A percentile compares a stretch with the other conserved stretches of the same genome.
Evolutionary conservation across 2,888 invertebrate species (phyloP).

Genomic region (Loripinus fragilis): DNA sequence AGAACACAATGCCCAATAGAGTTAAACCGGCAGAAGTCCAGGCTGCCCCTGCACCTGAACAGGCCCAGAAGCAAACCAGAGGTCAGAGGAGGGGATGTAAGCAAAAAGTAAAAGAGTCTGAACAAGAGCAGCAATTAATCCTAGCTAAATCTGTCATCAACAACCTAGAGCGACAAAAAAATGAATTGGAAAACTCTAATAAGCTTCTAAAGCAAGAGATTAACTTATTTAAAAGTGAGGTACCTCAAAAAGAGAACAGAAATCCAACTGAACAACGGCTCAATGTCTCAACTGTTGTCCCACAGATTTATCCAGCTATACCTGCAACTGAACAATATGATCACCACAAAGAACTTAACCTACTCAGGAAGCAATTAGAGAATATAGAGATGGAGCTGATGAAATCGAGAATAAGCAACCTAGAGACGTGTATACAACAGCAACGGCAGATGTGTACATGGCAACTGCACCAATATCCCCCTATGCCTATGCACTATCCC

Average conservation of each 20-base stretch:
- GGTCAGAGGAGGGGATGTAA: neutral
- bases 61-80: neutral
- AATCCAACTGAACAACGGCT: neutral
- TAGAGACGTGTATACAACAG: too few species aligned
- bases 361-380: neutral
- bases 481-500: too few species aligned
- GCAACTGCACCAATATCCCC: too few species aligned
- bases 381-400: neutral
- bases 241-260: too few species aligned
- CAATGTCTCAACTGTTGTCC: neutral
- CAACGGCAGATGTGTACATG: too few species aligned
- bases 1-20: too few species aligned
- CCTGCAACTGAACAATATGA: neutral
- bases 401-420: neutral
- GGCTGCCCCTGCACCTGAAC: too few species aligned
- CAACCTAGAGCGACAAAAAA: neutral
- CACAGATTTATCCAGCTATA: too few species aligned
- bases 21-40: too few species aligned
- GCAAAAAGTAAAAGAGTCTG: neutral
- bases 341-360: too few species aligned
- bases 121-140: neutral
- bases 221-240: neutral
- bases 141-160: neutral
- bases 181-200: neutral
- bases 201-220: neutral